phyloP scores from a whole-genome alignment of 2,888 invertebrate species.

The Nineta flava region DNA sequence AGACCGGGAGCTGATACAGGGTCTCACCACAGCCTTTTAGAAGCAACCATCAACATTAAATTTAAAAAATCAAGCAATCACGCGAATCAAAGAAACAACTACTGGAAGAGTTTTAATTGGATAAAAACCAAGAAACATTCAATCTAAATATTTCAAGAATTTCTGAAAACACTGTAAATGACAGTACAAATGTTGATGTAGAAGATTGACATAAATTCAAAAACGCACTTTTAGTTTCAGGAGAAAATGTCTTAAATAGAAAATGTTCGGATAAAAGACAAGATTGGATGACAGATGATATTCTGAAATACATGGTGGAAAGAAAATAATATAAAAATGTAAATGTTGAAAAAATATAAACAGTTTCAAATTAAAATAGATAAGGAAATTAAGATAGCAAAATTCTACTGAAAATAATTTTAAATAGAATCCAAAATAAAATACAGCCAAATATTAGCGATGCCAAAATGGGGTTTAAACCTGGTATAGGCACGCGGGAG shows the following conservation, averaged over 20 bases:
- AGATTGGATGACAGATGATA: background rate
- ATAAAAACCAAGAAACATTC: too few species aligned
- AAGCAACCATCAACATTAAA: background rate
- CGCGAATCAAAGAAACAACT: background rate
- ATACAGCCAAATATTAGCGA: too few species aligned
- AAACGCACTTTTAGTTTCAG: background rate
- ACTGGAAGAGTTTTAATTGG: too few species aligned
- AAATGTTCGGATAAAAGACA: background rate
- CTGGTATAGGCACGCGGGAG: too few species aligned
- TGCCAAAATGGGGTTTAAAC: too few species aligned
- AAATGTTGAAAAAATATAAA: too few species aligned
- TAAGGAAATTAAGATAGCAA: background rate
- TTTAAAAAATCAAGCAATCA: background rate
- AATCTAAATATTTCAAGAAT: too few species aligned
- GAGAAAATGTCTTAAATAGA: background rate
- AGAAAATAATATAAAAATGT: background rate
- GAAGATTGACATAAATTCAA: background rate
- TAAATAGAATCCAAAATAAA: too few species aligned
- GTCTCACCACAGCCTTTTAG: background rate
- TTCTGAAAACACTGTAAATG: too few species aligned
- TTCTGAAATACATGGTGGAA: background rate
- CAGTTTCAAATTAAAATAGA: background rate
- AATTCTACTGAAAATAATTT: too few species aligned
- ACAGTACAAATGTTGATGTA: background rate
- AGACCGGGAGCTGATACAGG: background rate